Conservation (phyloP, 2,797 vertebrate species). For the Rhynchotus rufescens region DNA sequence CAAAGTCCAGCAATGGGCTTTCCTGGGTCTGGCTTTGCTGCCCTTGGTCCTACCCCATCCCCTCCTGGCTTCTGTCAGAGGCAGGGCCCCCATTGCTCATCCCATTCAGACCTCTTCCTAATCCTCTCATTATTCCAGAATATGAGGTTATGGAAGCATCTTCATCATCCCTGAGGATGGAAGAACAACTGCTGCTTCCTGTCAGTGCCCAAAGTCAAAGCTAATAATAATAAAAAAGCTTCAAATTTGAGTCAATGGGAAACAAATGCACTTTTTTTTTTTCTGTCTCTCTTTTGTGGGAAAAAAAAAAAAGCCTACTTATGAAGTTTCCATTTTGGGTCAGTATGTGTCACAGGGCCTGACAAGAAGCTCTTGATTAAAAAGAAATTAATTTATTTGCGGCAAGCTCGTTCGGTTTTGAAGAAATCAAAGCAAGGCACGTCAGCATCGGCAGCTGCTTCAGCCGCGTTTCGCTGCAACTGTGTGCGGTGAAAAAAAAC, state of each 20-base stretch:
- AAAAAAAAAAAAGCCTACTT: neutral
- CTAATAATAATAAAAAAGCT: neutral
- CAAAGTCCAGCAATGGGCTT: neutral
- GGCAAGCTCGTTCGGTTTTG: neutral
- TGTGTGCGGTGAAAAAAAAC: neutral
- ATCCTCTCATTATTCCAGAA: neutral
- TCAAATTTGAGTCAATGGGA: neutral
- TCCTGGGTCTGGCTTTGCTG: neutral
- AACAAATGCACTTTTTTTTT: neutral
- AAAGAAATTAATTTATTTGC: conserved; percentile 12
- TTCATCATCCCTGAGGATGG: neutral
- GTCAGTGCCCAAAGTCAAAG: neutral
- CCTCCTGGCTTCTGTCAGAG: neutral
- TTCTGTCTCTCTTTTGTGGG: too few species aligned
- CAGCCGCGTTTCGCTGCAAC: neutral
- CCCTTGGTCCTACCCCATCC: neutral
- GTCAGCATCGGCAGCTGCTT: neutral
- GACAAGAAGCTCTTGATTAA: neutral
- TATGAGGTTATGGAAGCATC: too few species aligned
- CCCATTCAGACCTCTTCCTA: neutral
- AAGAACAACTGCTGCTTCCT: neutral
- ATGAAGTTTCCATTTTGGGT: conserved; percentile 21
- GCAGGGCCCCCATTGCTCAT: neutral
- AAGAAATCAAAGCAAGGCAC: neutral
- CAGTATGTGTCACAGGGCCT: conserved; percentile 6